These are phyloP conservation scores for Rostratula benghalensis DNA, from an alignment of 2,113 vertebrate genomes.

Conservation along the genomic window DNA sequence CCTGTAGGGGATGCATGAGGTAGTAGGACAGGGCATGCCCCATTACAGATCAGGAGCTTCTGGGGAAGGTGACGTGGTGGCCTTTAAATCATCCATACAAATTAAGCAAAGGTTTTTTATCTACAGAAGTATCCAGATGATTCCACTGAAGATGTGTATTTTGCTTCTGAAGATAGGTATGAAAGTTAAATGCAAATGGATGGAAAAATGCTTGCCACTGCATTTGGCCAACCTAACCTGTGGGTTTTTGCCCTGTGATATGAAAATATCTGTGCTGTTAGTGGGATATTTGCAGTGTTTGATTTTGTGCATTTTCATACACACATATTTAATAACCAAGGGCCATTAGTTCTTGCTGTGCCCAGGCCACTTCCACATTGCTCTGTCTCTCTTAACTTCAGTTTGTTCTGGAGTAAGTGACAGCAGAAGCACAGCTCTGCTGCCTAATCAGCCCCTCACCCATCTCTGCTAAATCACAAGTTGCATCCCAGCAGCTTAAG, in stretches of 20 bases:
- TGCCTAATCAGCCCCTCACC: background rate
- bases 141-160: background rate
- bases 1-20: rapidly evolving
- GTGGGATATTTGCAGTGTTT: background rate
- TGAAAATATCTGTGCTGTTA: background rate
- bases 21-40: background rate
- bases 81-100: background rate
- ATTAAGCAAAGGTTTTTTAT: background rate
- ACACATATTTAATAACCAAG: background rate
- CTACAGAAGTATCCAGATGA: background rate
- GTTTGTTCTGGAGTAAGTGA: background rate
- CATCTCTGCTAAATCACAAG: background rate
- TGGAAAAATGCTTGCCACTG: background rate
- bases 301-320: background rate
- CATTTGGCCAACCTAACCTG: background rate
- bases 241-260: background rate
- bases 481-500: background rate
- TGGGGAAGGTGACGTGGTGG: background rate
- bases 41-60: background rate
- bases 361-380: background rate
- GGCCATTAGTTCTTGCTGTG: background rate
- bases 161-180: background rate
- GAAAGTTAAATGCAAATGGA: background rate
- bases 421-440: background rate
- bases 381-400: background rate